These are phyloP conservation scores for Dryobotodes eremita DNA, from an alignment of 2,888 invertebrate species.

Conservation along the genomic window DNA sequence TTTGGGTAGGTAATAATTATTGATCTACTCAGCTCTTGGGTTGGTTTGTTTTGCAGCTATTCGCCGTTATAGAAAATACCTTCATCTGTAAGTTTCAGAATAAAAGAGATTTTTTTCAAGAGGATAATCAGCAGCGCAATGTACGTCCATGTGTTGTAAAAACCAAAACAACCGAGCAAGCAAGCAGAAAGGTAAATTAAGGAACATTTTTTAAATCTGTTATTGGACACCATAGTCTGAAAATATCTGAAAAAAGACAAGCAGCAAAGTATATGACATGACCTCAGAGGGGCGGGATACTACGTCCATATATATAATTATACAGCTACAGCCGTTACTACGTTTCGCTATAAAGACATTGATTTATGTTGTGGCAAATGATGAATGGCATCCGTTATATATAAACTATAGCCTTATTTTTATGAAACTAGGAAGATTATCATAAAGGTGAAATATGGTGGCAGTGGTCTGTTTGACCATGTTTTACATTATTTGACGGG, in stretches of 20 bases:
- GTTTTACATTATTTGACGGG: not conserved
- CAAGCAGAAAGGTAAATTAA: not conserved
- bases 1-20: not conserved
- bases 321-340: not conserved
- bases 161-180: not conserved
- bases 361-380: conserved; percentile 41
- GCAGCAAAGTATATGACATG: not conserved
- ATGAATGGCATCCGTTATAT: conserved; percentile 20
- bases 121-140: not conserved
- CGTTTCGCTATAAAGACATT: conserved; percentile 28
- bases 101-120: not conserved
- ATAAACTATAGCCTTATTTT: conserved; percentile 32
- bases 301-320: conserved; percentile 19
- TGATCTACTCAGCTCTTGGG: not conserved
- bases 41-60: not conserved
- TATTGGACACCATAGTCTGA: not conserved
- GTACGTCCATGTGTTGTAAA: not conserved
- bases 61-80: not conserved
- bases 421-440: conserved; percentile 8
- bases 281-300: not conserved
- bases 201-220: not conserved
- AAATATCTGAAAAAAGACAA: not conserved
- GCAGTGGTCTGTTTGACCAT: not conserved
- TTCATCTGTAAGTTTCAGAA: not conserved
- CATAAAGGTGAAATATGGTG: conserved; percentile 37